Conservation (phyloP, 35 echinoderm and acorn worm genomes). For the Strongylocentrotus purpuratus region DNA sequence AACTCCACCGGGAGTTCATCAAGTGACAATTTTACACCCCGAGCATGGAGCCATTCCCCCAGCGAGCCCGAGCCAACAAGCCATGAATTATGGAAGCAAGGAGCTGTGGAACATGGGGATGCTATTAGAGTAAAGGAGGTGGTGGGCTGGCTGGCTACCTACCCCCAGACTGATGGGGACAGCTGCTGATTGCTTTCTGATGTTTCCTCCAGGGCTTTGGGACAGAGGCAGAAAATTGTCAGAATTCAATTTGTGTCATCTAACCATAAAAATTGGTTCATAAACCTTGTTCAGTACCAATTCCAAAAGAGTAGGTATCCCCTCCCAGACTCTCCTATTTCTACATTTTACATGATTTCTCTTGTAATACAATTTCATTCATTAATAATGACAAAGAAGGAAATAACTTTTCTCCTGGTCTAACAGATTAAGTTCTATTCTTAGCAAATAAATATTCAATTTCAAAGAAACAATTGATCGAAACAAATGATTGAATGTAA, state of each 20-base stretch:
- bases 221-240: neutral
- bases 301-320: neutral
- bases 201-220: neutral
- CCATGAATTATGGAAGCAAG: neutral
- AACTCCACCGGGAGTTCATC: neutral
- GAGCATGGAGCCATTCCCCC: neutral
- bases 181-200: constrained; percentile 14
- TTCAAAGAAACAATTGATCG: too few species aligned
- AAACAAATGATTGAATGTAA: too few species aligned
- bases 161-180: neutral
- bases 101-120: neutral
- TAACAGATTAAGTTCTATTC: too few species aligned
- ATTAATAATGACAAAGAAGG: too few species aligned
- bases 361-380: neutral
- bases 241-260: constrained; percentile 35
- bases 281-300: neutral
- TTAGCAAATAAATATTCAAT: too few species aligned
- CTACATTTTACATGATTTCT: neutral
- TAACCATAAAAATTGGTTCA: constrained; percentile 23
- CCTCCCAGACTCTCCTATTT: neutral
- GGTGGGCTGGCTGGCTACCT: neutral
- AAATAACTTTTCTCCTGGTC: too few species aligned
- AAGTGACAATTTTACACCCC: neutral
- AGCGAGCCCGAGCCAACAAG: neutral
- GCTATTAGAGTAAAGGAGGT: neutral